These are phyloP conservation scores for Euura lappo DNA, from an alignment of 1,140 invertebrate species.

Conservation along the genomic window DNA sequence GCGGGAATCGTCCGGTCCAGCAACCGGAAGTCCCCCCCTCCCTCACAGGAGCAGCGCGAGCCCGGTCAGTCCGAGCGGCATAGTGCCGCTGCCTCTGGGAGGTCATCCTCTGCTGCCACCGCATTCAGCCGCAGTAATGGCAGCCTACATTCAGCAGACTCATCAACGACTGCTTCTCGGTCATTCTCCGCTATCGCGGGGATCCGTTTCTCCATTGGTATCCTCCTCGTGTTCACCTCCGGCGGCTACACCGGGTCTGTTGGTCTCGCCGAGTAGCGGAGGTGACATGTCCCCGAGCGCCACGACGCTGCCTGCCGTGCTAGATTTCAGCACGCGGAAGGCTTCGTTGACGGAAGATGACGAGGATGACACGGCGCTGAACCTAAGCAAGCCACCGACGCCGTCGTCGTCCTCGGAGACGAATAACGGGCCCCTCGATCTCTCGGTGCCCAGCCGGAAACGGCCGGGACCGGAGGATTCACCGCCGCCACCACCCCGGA, in stretches of 20 bases:
- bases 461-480: conserved; percentile 71
- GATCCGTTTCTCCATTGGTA: conserved; percentile 66
- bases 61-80: conserved; percentile 56
- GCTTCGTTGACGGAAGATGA: conserved; percentile 60
- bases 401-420: conserved; percentile 61
- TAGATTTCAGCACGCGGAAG: conserved; percentile 81
- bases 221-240: conserved; percentile 66
- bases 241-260: conserved; percentile 54
- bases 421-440: conserved; percentile 79
- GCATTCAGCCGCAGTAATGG: conserved; percentile 76
- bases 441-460: conserved; percentile 78
- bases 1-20: conserved; percentile 67
- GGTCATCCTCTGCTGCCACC: conserved; percentile 68
- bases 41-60: conserved; percentile 61
- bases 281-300: conserved; percentile 51
- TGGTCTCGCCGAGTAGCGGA: conserved; percentile 50
- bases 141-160: conserved; percentile 75
- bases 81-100: conserved; percentile 55
- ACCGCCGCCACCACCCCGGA: conserved; percentile 66
- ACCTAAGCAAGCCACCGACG: conserved; percentile 68
- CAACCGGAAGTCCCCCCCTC: conserved; percentile 65
- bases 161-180: conserved; percentile 78
- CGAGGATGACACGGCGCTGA: conserved; percentile 69
- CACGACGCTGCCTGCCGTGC: conserved; percentile 64
- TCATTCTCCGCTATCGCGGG: conserved; percentile 70